phyloP scores from a whole-genome alignment of 1,140 invertebrate genomes.

The Anastrepha ludens region DNA sequence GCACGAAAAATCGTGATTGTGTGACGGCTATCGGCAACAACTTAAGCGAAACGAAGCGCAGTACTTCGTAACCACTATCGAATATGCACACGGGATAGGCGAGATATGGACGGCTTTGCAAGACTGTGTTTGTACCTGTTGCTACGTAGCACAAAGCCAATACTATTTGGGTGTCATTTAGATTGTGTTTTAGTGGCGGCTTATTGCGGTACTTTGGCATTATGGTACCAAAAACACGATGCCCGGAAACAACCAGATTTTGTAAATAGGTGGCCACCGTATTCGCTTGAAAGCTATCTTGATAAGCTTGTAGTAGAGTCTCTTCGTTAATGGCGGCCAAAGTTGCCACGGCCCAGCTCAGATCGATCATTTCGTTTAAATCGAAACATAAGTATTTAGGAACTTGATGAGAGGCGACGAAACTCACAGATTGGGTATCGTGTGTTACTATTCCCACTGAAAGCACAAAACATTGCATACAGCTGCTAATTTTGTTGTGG shows the following conservation, averaged over 20 bases:
- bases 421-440: constrained; percentile 18
- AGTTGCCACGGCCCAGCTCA: constrained; percentile 51
- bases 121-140: constrained; percentile 51
- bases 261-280: constrained; percentile 38
- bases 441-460: constrained; percentile 57
- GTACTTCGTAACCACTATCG: constrained; percentile 41
- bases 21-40: constrained; percentile 55
- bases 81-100: constrained; percentile 24
- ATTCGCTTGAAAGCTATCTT: constrained; percentile 52
- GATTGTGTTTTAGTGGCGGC: constrained; percentile 56
- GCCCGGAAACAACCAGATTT: constrained; percentile 51
- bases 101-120: constrained; percentile 49
- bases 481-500: constrained; percentile 8
- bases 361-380: constrained; percentile 58
- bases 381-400: constrained; percentile 52
- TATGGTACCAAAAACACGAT: constrained; percentile 59
- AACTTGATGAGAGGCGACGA: constrained; percentile 55
- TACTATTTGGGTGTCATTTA: constrained; percentile 59
- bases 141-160: constrained; percentile 55
- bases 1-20: constrained; percentile 52
- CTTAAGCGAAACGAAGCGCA: constrained; percentile 52
- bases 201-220: constrained; percentile 58
- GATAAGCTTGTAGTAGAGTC: constrained; percentile 36
- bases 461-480: constrained; percentile 33
- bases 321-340: constrained; percentile 31